Percentiles rank a stretch among this genome's conserved stretches.
These are phyloP conservation scores for Nesogale talazaci DNA, from an alignment of 2,113 vertebrate genomes.

Conservation along the genomic window DNA sequence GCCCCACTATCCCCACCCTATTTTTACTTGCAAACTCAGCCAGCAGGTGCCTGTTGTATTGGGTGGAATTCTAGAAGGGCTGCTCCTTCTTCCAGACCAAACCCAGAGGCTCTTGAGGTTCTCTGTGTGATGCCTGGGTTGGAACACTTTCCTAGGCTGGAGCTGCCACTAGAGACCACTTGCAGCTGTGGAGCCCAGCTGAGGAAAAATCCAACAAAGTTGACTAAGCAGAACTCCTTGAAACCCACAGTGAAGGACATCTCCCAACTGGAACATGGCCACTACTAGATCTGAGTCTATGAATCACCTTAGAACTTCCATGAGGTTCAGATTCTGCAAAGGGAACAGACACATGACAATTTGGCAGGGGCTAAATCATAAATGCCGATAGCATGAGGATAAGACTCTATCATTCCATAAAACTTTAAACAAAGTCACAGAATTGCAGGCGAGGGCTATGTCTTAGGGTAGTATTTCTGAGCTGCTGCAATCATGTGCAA, in stretches of 20 bases:
- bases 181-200: slow-evolving; percentile 29
- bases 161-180: slow-evolving; percentile 7
- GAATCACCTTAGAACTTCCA: slow-evolving; percentile 41
- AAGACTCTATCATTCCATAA: slow-evolving; percentile 48
- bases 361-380: slow-evolving; percentile 29
- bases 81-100: slow-evolving; percentile 28
- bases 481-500: not conserved
- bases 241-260: not conserved
- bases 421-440: slow-evolving; percentile 30
- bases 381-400: slow-evolving; percentile 6
- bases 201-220: slow-evolving; percentile 41
- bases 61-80: slow-evolving; percentile 26
- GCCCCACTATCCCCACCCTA: not conserved
- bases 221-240: slow-evolving; percentile 42
- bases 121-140: not conserved
- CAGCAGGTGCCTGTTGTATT: not conserved
- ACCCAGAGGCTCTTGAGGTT: not conserved
- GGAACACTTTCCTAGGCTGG: slow-evolving; percentile 22
- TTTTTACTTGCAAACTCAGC: slow-evolving; percentile 19
- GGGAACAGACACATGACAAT: slow-evolving; percentile 43
- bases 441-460: not conserved
- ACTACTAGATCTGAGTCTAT: not conserved
- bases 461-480: slow-evolving; percentile 41
- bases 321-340: slow-evolving; percentile 62
- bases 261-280: not conserved